These are phyloP conservation scores for Typhlomys cinereus DNA, from an alignment of 2,113 vertebrate species.

Conservation along the genomic window DNA sequence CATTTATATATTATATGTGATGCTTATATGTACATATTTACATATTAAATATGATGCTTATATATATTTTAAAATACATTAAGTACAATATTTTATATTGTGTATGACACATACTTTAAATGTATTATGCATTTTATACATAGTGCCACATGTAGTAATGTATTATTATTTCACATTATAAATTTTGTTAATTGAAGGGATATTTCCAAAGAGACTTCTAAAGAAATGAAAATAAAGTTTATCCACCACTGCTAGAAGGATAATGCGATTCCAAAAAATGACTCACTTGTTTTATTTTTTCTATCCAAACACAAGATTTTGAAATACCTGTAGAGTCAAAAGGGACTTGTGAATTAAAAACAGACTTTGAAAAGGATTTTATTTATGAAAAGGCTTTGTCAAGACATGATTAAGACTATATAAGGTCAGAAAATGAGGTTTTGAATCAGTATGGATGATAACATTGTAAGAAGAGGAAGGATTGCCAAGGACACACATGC, in stretches of 20 bases:
- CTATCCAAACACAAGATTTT: not conserved
- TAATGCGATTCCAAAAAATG: not conserved
- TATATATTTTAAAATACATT: too few relatives aligned
- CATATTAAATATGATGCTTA: too few relatives aligned
- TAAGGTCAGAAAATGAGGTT: not conserved
- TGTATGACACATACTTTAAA: too few relatives aligned
- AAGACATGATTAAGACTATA: not conserved
- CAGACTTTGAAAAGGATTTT: not conserved
- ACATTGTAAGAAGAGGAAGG: not conserved
- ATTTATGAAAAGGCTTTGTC: not conserved
- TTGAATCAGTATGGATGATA: not conserved
- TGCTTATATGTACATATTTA: too few relatives aligned
- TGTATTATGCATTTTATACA: too few relatives aligned
- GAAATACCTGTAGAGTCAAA: not conserved
- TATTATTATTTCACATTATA: too few relatives aligned
- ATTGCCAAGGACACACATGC: fast-evolving
- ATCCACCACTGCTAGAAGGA: not conserved
- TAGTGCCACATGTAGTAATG: too few relatives aligned
- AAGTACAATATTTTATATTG: too few relatives aligned
- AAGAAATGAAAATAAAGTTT: not conserved
- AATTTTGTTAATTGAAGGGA: not conserved
- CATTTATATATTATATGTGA: too few relatives aligned
- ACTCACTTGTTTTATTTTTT: not conserved
- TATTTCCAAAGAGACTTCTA: not conserved
- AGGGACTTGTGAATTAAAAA: not conserved